Evolutionary conservation across 2,797 vertebrate genomes (phyloP), one percentile per base, ranked within the genome.

Genomic region (Tauraco hartlaubi): DNA sequence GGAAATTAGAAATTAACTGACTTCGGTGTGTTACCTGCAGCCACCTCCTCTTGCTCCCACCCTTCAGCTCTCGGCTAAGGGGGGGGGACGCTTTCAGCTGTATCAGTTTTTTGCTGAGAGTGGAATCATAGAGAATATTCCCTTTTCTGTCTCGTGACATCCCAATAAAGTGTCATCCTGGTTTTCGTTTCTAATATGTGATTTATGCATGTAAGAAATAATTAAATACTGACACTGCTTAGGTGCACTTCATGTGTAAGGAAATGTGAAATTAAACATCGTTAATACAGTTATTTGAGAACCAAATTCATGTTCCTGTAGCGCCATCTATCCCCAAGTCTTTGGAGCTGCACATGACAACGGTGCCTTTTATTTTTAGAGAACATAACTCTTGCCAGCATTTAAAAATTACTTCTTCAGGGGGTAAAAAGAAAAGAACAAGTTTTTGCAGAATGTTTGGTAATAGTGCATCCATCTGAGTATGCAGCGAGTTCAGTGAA

Each of bases 301-400:
- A 11, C 0, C 17, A 41, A 46, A 85, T 46, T 55, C n/a, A 1
- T 10, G 84, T 61, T 96, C 91, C 2, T 6, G 3, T 28, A 52
- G 94, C 87, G 95, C 96, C 95, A 95, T 74, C 96, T 96, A 11
- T 43, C 90, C 41, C 33, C 46, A 23, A 35, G 15, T 2, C 25
- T 46, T 41, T 22, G 91, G 13, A 92, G 46, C 72, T 85, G 94
- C 92, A 69, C 28, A 20, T 29, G 66, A 13, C 74, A 23, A 9
- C 0, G 11, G 3, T 9, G 12, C 5, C 2, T 18, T 18, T 41
- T 43, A 10, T 18, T 41, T 31, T 28, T 16, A 22, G 28, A 31
- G 33, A 49, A 12, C 7, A 1, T 6, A 43, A 63, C 8, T 8
- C 31, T 37, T 12, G 20, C 44, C 15, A 64, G 11, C 8, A 23